Conservation (phyloP, 2,113 vertebrate species). For the Tringa solitaria region DNA sequence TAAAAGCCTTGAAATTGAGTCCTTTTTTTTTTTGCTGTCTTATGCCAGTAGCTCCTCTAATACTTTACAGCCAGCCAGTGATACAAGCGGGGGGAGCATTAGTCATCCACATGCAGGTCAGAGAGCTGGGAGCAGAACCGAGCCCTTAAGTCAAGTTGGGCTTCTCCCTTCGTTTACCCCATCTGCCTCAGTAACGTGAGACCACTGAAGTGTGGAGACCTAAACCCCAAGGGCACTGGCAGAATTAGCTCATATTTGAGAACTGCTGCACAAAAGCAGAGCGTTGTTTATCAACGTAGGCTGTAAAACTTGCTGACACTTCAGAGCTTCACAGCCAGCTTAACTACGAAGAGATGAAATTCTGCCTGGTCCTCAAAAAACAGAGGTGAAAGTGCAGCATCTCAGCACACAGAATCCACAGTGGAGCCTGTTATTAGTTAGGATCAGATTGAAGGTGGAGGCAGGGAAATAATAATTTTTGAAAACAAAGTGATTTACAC, state of each 20-base stretch:
- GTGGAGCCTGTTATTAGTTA: not conserved
- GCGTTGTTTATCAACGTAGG: slow-evolving; percentile 34
- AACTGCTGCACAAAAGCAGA: slow-evolving; percentile 5
- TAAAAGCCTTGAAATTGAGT: slow-evolving; percentile 28
- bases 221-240: not conserved
- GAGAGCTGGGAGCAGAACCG: not conserved
- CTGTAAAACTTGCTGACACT: slow-evolving; percentile 42
- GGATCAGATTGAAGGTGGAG: not conserved
- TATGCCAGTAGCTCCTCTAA: not conserved
- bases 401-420: not conserved
- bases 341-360: slow-evolving; percentile 14
- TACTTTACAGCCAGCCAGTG: not conserved
- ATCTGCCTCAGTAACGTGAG: slow-evolving; percentile 37
- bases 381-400: not conserved
- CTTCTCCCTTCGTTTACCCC: slow-evolving; percentile 49
- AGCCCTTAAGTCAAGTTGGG: slow-evolving; percentile 25
- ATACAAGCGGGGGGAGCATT: not conserved
- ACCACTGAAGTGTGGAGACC: slow-evolving; percentile 42
- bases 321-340: not conserved
- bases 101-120: slow-evolving; percentile 19
- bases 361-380: slow-evolving; percentile 11
- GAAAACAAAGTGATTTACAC: not conserved
- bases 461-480: not conserved
- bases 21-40: not conserved
- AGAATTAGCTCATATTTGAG: slow-evolving; percentile 32